A percentile compares a stretch with the other conserved stretches of the same genome.
Conservation (phyloP, 1,140 invertebrate species). For the Drosophila lowei region DNA sequence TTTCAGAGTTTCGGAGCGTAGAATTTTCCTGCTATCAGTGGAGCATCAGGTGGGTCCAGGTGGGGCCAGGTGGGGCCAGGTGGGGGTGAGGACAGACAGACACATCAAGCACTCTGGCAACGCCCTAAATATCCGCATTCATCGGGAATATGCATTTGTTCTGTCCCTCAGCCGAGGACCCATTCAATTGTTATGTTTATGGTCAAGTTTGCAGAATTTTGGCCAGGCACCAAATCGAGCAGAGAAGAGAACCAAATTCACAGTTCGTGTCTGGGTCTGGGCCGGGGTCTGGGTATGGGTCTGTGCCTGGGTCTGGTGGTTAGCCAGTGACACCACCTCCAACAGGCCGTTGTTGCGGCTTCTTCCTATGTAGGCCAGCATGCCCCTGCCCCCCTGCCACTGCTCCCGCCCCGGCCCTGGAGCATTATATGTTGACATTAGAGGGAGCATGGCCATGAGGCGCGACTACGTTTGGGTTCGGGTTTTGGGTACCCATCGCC, state of each 20-base stretch:
- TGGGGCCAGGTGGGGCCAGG: not conserved
- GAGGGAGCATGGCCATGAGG: conserved; percentile 44
- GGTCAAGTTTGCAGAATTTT: conserved; percentile 38
- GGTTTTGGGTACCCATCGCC: conserved; percentile 29
- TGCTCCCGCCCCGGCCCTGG: not conserved
- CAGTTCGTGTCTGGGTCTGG: conserved; percentile 22
- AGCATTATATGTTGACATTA: conserved; percentile 49
- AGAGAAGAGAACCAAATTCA: conserved; percentile 41
- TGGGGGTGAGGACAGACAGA: not conserved
- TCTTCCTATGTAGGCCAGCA: conserved; percentile 32
- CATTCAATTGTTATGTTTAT: conserved; percentile 48
- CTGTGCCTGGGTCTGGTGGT: not conserved
- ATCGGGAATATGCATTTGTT: conserved; percentile 46
- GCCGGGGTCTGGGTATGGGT: not conserved
- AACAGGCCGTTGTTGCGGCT: conserved; percentile 16
- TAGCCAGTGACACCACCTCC: conserved; percentile 39
- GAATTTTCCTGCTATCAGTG: conserved; percentile 39
- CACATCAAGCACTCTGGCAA: conserved; percentile 9
- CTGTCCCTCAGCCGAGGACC: conserved; percentile 32
- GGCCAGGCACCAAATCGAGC: conserved; percentile 46
- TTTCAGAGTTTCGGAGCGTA: not conserved
- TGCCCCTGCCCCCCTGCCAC: not conserved
- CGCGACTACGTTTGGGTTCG: conserved; percentile 16
- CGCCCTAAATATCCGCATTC: conserved; percentile 40
- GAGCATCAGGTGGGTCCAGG: conserved; percentile 19